These are phyloP conservation scores for Andricus curvator DNA, from an alignment of 2,888 invertebrate species.

Conservation along the genomic window DNA sequence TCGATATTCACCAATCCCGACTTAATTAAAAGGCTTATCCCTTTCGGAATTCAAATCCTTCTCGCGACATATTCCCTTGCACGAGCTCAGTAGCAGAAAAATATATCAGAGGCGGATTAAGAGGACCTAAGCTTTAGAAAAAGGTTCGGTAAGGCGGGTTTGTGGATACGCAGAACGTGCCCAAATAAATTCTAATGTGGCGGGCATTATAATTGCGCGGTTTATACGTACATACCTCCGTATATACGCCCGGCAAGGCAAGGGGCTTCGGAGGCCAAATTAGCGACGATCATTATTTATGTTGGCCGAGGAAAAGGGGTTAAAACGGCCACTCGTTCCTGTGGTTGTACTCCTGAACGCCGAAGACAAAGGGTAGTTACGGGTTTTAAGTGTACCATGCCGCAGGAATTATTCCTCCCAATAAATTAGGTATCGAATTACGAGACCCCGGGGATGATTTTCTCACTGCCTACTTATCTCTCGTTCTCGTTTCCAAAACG, in stretches of 20 bases:
- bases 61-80: constrained; percentile 17
- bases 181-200: constrained; percentile 78
- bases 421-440: constrained; percentile 54
- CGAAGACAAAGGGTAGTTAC: constrained; percentile 73
- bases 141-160: constrained; percentile 67
- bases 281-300: constrained; percentile 78
- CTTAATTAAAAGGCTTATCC: constrained; percentile 35
- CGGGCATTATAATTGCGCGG: constrained; percentile 77
- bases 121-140: constrained; percentile 75
- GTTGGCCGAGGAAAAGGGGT: constrained; percentile 74
- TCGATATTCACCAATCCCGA: neutral
- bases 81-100: constrained; percentile 54
- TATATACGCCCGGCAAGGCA: constrained; percentile 66
- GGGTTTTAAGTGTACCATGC: constrained; percentile 56
- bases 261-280: constrained; percentile 73
- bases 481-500: neutral
- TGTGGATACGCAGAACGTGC: constrained; percentile 56
- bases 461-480: neutral
- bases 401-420: constrained; percentile 57
- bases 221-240: constrained; percentile 66
- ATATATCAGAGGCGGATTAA: constrained; percentile 76
- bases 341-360: constrained; percentile 59
- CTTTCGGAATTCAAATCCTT: constrained; percentile 15
- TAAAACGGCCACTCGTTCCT: constrained; percentile 70
- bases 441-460: constrained; percentile 29